A percentile compares a stretch with the other conserved stretches of the same genome.
Conservation (phyloP, 2,888 invertebrate species). For the Trissoscelio sp. region DNA sequence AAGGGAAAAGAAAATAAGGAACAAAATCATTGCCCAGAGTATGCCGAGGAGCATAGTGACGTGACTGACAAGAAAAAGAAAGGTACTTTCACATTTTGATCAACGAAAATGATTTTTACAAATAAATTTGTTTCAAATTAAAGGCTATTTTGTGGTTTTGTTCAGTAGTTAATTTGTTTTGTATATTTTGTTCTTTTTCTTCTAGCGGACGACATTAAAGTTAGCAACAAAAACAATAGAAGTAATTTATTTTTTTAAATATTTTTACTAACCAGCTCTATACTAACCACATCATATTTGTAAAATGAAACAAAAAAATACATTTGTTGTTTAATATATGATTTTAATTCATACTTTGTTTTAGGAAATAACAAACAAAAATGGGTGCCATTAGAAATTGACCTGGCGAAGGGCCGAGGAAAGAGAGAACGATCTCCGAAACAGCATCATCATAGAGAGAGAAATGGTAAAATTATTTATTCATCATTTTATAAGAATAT, state of each 20-base stretch:
- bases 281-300: too few species aligned
- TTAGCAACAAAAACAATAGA: too few species aligned
- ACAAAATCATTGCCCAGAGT: conserved; percentile 81
- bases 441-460: conserved; percentile 79
- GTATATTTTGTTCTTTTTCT: too few species aligned
- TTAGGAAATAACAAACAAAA: conserved; percentile 88
- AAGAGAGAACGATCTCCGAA: conserved; percentile 87
- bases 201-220: too few species aligned
- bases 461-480: conserved; percentile 76
- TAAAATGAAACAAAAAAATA: too few species aligned
- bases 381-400: conserved; percentile 96
- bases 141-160: too few species aligned
- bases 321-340: too few species aligned
- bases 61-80: conserved; percentile 84
- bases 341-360: conserved; percentile 53
- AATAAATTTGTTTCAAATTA: not conserved
- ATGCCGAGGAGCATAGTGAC: conserved; percentile 83
- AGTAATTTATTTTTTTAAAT: too few species aligned
- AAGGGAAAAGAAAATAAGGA: conserved; percentile 82
- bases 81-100: conserved; percentile 72
- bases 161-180: too few species aligned
- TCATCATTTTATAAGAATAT: not conserved
- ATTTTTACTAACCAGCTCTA: too few species aligned
- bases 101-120: not conserved
- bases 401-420: conserved; percentile 88